Base-by-base conservation (phyloP, 2,888 invertebrate genomes). In the Gandaritis pyraliata region DNA sequence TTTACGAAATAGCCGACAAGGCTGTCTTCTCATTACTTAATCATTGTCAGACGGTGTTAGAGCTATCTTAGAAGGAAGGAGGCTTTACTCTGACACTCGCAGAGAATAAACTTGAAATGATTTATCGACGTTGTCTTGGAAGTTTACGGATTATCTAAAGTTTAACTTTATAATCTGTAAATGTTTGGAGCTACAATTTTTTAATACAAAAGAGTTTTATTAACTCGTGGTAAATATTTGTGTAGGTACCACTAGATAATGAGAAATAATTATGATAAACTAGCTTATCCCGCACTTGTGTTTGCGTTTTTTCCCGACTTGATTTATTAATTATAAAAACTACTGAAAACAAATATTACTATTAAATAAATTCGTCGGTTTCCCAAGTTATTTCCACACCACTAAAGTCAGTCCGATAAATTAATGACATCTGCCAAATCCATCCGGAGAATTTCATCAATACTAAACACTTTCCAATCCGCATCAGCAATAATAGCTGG, bases 81-180 rank as follows among this genome's bases (percentile, higher is more conserved):
- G 76, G 72, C 78, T 79, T 79, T 77, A 78, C 80, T 81, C 77
- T 81, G 82, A 81, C 81, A 80, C 74, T 76, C 77, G 66, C 67
- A 54, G 59, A 71, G 76, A 76, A 77, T 76, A 74, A 79, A 78
- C 75, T 77, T 70, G 66, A 70, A 74, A 69, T 81, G 83, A 85
- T 85, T 81, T 81, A 82, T 84, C 71, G 73, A 65, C 68, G 68
- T 78, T 71, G 60, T 59, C 52, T 54, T 60, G 48, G 54, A 61
- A 64, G 60, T 61, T 63, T 59, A 43, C 29, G 55, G 64, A 59
- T 64, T 64, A 64, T 5, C 52, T 45, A 43, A 56, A 59, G 49
- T 53, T 62, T 30, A 12, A 48, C 51, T 59, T 54, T 63, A 43
- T 43, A 16, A 43, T 41, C 5, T 15, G n/a, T 38, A 38, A 33